Base-by-base conservation (phyloP, 2,113 vertebrate species). In the Nycticryphes semicollaris region DNA sequence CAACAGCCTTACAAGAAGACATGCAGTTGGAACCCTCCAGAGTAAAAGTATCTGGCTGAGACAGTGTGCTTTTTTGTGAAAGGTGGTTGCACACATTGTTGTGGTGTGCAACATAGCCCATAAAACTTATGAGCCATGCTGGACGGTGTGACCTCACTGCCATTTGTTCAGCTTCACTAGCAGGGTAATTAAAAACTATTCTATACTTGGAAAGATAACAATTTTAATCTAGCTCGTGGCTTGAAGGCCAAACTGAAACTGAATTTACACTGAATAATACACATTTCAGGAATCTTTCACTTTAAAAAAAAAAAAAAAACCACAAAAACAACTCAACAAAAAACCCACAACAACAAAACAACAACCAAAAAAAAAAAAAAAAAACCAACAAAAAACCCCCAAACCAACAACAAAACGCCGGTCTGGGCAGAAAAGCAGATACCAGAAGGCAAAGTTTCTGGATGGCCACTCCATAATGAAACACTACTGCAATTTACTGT, bases 91-190 rank as follows among this genome's bases (percentile, higher is more conserved):
- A 74, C 85, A 78, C 35, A 67, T 60, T 66, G 20, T 62, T 89
- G n/a, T 81, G 72, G 87, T 85, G 51, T 51, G 76, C 91, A 83
- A 88, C 41, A 81, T 39, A 69, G 78, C 95, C 94, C 93, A 24
- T 98, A 98, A 97, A 98, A 97, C 84, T 97, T 97, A 96, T 64
- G 95, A 97, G 90, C 96, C 94, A 68, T 97, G 86, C 59, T 96
- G 85, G 59, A 72, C 45, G 5, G 45, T 94, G 45, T 97, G 93
- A 96, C 94, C 95, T 95, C 80, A 82, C 84, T 85, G 62, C 74
- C 24, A 5, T 80, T 96, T 95, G 95, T 98, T 98, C 94, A 80
- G 96, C 96, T 96, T 97, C 96, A 96, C 63, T 97, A 80, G 74
- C 31, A 12, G 67, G 39, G 43, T 97, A 97, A 98, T 98, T 97